Evolutionary conservation across 2,797 vertebrate genomes (phyloP), one percentile per base, ranked within the genome.

Genomic region (Cossypha polioptera): DNA sequence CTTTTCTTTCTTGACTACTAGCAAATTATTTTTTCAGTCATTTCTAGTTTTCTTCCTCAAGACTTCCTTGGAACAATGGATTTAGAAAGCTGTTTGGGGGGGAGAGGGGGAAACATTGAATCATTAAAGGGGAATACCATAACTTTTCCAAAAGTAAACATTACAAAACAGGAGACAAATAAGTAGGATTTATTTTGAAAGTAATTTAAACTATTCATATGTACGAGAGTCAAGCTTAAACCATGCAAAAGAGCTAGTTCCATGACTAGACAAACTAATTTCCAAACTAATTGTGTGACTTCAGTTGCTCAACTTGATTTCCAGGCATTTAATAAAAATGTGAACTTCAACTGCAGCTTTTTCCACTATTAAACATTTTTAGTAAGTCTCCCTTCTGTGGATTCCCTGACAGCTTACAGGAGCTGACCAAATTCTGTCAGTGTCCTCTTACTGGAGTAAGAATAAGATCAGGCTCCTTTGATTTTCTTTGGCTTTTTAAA

Each of bases 21-120:
- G 35, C 1, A 79, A 75, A 66, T 72, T 50, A 33, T 28, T 31
- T 86, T 82, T 75, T 61, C 55, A 36, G 29, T 25, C 0, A 42
- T 92, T 92, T 67, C 48, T 85, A 78, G 7, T 79, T 93, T 86
- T 72, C 3, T 38, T 88, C 28, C 29, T 65, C 47, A 86, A 86
- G 42, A 26, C 22, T 63, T 59, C 29, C 7, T 51, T 50, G 17
- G 13, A 90, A 76, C 10, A 42, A 69, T 0, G 0, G 19, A 69
- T 81, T 92, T 75, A 69, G 54, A 85, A 91, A 90, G 36, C 7
- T 72, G 5, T 48, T 43, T 66, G 3, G 5, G 7, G 21, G 16
- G 7, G 7, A 12, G 8, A 17, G 6, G 26, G 5, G 25, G 2
- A 61, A 69, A 4, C 1, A 9, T n/a, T 38, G 13, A 65, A 53